A percentile compares a stretch with the other conserved stretches of the same genome.
Evolutionary conservation across 2,888 invertebrate species (phyloP).

Genomic region (Lysandra coridon): DNA sequence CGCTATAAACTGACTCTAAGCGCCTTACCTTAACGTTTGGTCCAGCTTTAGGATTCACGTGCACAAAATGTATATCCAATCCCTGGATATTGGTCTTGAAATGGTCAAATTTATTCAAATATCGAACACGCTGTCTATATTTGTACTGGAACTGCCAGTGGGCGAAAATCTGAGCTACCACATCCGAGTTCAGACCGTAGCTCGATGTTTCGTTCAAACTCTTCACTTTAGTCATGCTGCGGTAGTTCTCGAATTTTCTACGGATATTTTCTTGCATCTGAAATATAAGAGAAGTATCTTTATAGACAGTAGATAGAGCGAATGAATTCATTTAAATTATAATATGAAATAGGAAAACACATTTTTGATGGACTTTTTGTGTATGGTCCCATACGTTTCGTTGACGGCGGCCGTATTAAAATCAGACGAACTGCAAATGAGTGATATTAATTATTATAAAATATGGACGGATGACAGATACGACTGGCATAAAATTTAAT

Average conservation of each 20-base stretch:
- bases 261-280: slow-evolving; percentile 80
- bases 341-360: too few relatives aligned
- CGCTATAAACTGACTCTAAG: too few relatives aligned
- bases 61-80: slow-evolving; percentile 87
- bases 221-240: slow-evolving; percentile 54
- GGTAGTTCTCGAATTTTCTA: slow-evolving; percentile 72
- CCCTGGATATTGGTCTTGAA: slow-evolving; percentile 87
- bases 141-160: slow-evolving; percentile 90
- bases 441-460: too few relatives aligned
- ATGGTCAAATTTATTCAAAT: slow-evolving; percentile 86
- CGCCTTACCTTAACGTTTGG: slow-evolving; percentile 54
- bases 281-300: slow-evolving; percentile 33
- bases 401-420: too few relatives aligned
- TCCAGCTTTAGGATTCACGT: slow-evolving; percentile 78
- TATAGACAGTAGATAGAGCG: too few relatives aligned
- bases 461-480: too few relatives aligned
- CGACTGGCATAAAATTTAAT: too few relatives aligned
- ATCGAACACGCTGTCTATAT: slow-evolving; percentile 77
- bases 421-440: too few relatives aligned
- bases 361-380: too few relatives aligned
- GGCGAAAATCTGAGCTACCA: slow-evolving; percentile 82
- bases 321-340: too few relatives aligned
- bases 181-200: slow-evolving; percentile 89
- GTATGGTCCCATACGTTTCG: too few relatives aligned
- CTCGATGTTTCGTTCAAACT: slow-evolving; percentile 84